Evolutionary conservation across 2,113 vertebrate species (phyloP), one percentile per base, ranked within the genome.

Genomic region (Pardalotus punctatus): DNA sequence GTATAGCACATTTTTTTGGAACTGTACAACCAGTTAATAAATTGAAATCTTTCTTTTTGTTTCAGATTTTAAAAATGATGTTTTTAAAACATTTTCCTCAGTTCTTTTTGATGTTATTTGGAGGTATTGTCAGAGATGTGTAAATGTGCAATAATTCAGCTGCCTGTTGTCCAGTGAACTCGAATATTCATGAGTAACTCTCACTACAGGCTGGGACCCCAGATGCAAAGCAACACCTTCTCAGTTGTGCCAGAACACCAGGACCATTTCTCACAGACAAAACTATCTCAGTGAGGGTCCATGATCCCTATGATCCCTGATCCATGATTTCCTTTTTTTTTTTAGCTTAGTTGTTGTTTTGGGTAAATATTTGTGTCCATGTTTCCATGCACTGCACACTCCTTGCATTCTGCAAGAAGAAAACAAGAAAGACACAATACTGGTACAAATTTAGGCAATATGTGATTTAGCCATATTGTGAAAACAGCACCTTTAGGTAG

Each of bases 231-330:
- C 54, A 77, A 18, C 36, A 15, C 0, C 0, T 19, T 45, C 53
- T 76, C 4, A 1, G 13, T 23, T 1, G 29, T 50, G 42, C 45
- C 1, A 0, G 20, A 42, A 33, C 12, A 24, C 18, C 0, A 0
- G 10, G 18, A 23, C n/a, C 18, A 5, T 8, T 81, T n/a, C 53
- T 40, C 53, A 50, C n/a, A 28, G 27, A n/a, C 24, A 57, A 54
- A 67, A 85, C 8, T 20, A 12, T 42, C 27, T 48, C 21, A 16
- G 33, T 4, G 11, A 78, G 16, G 10, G 23, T 25, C 43, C 19
- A 9, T 4, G 3, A 57, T 11, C 21, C 14, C 20, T n/a, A 9
- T 4, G 3, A 57, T 11, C 21, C 14, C 20, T n/a, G 10, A 47
- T 40, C 31, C 12, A 16, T 33, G 19, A n/a, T 40, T 40, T 12